Percentiles rank a stretch among this genome's conserved stretches.
These are phyloP conservation scores for Micropoecilia bifurca DNA, from an alignment of 2,797 vertebrate genomes.

Conservation along the genomic window DNA sequence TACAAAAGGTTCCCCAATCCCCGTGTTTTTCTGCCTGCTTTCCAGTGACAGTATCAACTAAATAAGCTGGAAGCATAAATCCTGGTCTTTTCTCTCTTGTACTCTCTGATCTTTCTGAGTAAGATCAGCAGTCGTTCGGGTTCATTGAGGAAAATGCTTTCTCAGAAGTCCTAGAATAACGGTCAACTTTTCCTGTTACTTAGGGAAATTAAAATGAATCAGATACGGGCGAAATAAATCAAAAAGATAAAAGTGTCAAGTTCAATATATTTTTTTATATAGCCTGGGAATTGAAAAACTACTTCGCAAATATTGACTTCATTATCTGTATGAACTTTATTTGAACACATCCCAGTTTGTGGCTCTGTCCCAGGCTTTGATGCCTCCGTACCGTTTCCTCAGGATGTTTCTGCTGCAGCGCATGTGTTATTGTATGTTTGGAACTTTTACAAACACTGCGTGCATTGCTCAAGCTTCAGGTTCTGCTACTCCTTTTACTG, in stretches of 20 bases:
- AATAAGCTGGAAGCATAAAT: conserved; percentile 7
- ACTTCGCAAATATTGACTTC: background rate
- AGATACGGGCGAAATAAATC: conserved; percentile 18
- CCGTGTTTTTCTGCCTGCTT: background rate
- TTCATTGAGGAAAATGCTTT: conserved; percentile 50
- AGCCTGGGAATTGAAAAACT: background rate
- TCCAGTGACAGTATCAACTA: conserved; percentile 4
- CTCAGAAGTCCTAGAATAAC: conserved; percentile 16
- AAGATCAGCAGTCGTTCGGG: conserved; percentile 26
- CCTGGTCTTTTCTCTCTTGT: background rate
- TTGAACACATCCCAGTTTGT: conserved; percentile 14
- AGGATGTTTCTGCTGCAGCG: conserved; percentile 57
- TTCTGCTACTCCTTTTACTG: background rate
- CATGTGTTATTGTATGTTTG: conserved; percentile 43
- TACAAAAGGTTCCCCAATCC: background rate
- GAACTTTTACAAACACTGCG: conserved; percentile 19
- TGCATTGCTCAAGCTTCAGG: conserved; percentile 23
- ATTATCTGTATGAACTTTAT: background rate
- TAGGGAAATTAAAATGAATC: conserved; percentile 23
- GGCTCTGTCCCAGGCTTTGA: conserved; percentile 54
- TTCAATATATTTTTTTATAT: background rate
- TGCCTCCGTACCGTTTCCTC: conserved; percentile 62
- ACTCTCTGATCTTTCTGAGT: conserved; percentile 27
- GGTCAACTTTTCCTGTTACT: conserved; percentile 45
- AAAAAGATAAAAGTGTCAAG: background rate